phyloP scores from a whole-genome alignment of 2,797 vertebrate genomes.

The Chrysolophus pictus region DNA sequence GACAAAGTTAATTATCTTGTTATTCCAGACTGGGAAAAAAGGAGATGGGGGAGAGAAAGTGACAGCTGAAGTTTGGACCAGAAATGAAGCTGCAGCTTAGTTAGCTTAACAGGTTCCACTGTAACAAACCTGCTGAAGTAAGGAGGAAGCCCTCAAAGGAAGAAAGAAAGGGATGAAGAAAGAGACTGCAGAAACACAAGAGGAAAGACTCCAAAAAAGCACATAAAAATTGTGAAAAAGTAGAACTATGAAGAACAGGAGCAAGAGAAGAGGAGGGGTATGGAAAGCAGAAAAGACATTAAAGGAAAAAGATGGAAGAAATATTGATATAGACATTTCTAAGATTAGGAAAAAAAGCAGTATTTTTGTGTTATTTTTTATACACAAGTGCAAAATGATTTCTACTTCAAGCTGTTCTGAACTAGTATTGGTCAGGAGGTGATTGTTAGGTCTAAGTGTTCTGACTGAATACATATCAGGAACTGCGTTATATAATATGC shows the following conservation, averaged over 20 bases:
- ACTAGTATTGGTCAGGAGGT: neutral
- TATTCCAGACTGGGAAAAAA: neutral
- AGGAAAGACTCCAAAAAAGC: neutral
- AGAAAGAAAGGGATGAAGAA: neutral
- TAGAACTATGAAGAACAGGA: neutral
- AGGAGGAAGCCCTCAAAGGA: neutral
- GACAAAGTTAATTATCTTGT: neutral
- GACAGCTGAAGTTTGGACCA: neutral
- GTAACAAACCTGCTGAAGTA: neutral
- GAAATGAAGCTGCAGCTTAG: neutral
- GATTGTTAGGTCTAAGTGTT: neutral
- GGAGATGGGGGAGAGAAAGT: neutral
- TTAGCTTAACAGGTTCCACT: neutral
- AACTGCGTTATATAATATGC: neutral
- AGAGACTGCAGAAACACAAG: neutral
- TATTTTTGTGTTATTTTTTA: neutral
- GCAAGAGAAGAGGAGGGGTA: neutral
- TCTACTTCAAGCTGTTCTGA: slow-evolving; percentile 2
- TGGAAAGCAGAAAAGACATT: neutral
- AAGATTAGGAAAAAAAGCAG: neutral
- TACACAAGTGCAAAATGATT: neutral
- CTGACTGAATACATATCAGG: neutral
- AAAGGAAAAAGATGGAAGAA: neutral
- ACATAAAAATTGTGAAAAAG: neutral
- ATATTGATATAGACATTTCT: neutral